A percentile compares a stretch with the other conserved stretches of the same genome.
These are phyloP conservation scores for Ambastaia sidthimunki DNA, from an alignment of 2,797 vertebrate species.

Conservation along the genomic window DNA sequence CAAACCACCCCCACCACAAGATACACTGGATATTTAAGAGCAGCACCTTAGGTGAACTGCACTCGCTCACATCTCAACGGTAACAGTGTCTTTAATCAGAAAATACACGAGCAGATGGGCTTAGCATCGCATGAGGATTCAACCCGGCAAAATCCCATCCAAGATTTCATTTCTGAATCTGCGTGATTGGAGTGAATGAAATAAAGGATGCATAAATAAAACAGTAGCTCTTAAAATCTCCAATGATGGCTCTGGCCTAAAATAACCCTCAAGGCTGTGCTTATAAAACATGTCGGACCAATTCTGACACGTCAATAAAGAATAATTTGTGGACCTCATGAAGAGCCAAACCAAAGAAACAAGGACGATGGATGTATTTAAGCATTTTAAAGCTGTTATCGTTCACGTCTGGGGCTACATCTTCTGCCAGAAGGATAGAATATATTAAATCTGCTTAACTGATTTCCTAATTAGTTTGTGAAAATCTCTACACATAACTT, in stretches of 20 bases:
- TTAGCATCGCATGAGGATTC: background rate
- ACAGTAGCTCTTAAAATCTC: slow-evolving; percentile 19
- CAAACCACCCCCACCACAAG: slow-evolving; percentile 50
- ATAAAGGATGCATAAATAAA: background rate
- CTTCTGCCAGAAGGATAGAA: background rate
- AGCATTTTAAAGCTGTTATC: background rate
- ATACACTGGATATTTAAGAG: slow-evolving; percentile 50
- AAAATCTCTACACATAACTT: no score
- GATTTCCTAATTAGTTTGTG: no score
- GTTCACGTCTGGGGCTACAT: background rate
- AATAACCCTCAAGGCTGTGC: slow-evolving; percentile 24
- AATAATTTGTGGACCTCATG: background rate
- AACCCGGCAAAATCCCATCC: slow-evolving; percentile 7
- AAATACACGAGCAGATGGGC: slow-evolving; percentile 27
- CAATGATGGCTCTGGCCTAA: slow-evolving; percentile 25
- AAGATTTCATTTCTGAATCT: slow-evolving; percentile 1
- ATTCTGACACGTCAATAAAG: slow-evolving; percentile 11
- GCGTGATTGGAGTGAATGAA: slow-evolving; percentile 1
- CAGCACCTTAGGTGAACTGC: slow-evolving; percentile 43
- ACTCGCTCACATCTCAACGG: slow-evolving; percentile 33
- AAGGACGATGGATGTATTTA: background rate
- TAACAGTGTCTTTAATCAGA: slow-evolving; percentile 23
- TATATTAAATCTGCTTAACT: background rate
- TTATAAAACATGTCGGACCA: slow-evolving; percentile 5
- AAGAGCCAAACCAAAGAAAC: background rate